Evolutionary conservation across 2,113 vertebrate species (phyloP), one percentile per base, ranked within the genome.

Genomic region (Pelmatolapia mariae): DNA sequence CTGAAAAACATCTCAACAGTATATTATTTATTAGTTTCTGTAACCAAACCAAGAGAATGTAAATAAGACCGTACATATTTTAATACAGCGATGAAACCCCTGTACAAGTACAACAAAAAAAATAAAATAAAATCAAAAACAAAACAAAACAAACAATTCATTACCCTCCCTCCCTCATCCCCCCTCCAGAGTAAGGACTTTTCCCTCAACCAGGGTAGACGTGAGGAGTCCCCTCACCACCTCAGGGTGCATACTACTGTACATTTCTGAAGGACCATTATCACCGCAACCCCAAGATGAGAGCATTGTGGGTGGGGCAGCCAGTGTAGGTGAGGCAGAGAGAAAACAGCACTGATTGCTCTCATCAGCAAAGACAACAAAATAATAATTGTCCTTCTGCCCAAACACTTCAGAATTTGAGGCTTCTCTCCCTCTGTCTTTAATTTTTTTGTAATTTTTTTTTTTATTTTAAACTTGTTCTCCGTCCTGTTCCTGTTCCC

Each of bases 11-110:
- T 81, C 76, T 95, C 88, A 95, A 96, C 95, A 96, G 96, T 96
- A 97, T 97, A 96, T 97, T 98, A 98, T 98, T 99, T 99, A 99
- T 99, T 99, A 99, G 98, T 99, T 98, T 99, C 97, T 98, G 98
- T 99, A 99, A 99, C 98, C 98, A 99, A 99, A 99, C 98, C 97
- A 97, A 96, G 95, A 96, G 94, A 97, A 98, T 97, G 98, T 98
- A 99, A 99, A 98, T 99, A 99, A 99, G 98, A 99, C 98, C 98
- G 96, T 99, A 99, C 98, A 98, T 99, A 98, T 98, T 99, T 97
- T 98, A 97, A 99, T 99, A 99, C 98, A 99, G 98, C 97, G 97
- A 95, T 96, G 96, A 98, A 97, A 98, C 97, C 98, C 98, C 98
- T 98, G 98, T 98, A 99, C 98, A 99, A 98, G 97, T 98, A 98